phyloP scores from a whole-genome alignment of 2,113 vertebrate genomes.

The Verasper variegatus region DNA sequence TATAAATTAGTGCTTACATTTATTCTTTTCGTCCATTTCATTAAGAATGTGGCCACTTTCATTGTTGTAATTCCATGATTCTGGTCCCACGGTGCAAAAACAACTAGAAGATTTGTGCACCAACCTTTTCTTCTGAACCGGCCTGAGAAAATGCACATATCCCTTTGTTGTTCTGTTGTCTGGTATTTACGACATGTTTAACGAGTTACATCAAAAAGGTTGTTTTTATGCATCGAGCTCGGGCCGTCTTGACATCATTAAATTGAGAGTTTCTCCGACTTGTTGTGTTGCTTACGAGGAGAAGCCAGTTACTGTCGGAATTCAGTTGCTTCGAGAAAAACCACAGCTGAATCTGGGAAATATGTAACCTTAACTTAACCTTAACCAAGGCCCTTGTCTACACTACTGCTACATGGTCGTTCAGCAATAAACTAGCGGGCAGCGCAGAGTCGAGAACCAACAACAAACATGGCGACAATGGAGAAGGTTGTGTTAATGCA shows the following conservation, averaged over 20 bases:
- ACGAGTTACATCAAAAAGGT: constrained; percentile 21
- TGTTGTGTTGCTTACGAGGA: constrained; percentile 5
- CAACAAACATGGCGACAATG: too few relatives aligned
- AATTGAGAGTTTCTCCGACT: constrained; percentile 11
- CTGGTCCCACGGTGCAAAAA: background rate
- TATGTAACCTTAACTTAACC: background rate
- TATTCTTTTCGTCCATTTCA: background rate
- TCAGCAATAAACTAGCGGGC: too few relatives aligned
- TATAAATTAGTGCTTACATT: background rate
- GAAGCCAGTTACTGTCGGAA: constrained; percentile 7
- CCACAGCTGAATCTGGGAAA: constrained; percentile 7
- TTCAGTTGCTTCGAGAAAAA: background rate
- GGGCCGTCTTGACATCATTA: constrained; percentile 24
- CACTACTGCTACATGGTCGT: too few relatives aligned
- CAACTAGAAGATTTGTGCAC: background rate
- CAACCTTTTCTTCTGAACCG: background rate
- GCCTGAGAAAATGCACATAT: constrained; percentile 13
- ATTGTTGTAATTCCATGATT: background rate
- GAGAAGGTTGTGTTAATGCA: too few relatives aligned
- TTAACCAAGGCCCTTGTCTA: background rate
- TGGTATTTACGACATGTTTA: constrained; percentile 42
- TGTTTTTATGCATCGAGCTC: constrained; percentile 6
- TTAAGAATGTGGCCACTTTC: background rate
- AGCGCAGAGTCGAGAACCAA: too few relatives aligned
- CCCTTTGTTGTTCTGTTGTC: constrained; percentile 22